A percentile compares a stretch with the other conserved stretches of the same genome.
Conservation (phyloP, 2,888 invertebrate genomes). For the Sclerodermus sp. region DNA sequence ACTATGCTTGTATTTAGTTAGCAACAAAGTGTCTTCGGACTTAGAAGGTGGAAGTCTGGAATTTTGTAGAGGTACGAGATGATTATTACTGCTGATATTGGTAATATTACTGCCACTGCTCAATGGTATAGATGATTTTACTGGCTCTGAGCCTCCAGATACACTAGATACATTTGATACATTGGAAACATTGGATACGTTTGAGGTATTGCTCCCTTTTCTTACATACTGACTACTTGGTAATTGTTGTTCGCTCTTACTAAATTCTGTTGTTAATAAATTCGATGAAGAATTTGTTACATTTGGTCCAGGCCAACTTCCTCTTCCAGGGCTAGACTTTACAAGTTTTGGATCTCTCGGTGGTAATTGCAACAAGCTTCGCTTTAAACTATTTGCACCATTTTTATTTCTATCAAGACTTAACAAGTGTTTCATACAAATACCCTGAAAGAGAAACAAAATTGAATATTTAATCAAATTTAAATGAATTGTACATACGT, state of each 20-base stretch:
- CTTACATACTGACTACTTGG: conserved; percentile 44
- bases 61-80: conserved; percentile 26
- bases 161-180: conserved; percentile 31
- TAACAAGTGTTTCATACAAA: conserved; percentile 54
- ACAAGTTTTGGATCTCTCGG: conserved; percentile 74
- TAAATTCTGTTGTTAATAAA: conserved; percentile 69
- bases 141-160: conserved; percentile 41
- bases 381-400: conserved; percentile 57
- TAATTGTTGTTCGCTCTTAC: conserved; percentile 81
- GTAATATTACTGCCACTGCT: conserved; percentile 24
- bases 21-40: conserved; percentile 75
- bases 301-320: conserved; percentile 85
- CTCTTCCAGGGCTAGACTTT: conserved; percentile 76
- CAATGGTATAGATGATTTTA: conserved; percentile 32
- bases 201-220: conserved; percentile 47
- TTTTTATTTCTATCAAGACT: conserved; percentile 49
- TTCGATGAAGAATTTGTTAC: conserved; percentile 61
- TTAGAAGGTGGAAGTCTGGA: conserved; percentile 73
- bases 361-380: conserved; percentile 69
- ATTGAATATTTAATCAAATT: not conserved
- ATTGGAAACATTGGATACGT: conserved; percentile 43
- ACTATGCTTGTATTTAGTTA: conserved; percentile 55
- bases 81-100: conserved; percentile 18
- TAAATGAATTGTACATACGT: not conserved
- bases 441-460: conserved; percentile 30